Evolutionary conservation across 1,140 invertebrate species (phyloP).

Genomic region (Idris sp.): DNA sequence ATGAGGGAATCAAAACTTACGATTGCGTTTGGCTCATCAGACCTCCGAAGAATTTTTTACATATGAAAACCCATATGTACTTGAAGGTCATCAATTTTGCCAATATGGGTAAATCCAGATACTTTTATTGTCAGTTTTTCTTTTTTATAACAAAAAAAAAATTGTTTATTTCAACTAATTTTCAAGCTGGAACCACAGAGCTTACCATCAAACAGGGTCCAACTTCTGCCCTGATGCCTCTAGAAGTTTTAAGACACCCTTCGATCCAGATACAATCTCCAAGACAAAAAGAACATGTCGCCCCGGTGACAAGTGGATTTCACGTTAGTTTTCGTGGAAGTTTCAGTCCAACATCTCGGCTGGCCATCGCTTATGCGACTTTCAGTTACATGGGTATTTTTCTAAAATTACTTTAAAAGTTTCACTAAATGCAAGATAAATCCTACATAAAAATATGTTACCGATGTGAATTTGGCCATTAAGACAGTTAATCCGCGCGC

Average conservation of each 20-base stretch:
- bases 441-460: too few species aligned
- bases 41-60: conserved; percentile 82
- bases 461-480: too few species aligned
- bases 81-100: conserved; percentile 83
- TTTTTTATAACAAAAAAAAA: too few species aligned
- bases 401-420: too few species aligned
- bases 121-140: too few species aligned
- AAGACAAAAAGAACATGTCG: conserved; percentile 81
- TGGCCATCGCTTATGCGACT: conserved; percentile 85
- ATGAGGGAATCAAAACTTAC: conserved; percentile 80
- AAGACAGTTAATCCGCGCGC: too few species aligned
- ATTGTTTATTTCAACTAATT: too few species aligned
- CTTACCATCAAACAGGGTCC: conserved; percentile 83
- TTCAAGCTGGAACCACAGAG: conserved; percentile 79
- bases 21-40: conserved; percentile 87
- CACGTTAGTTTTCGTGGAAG: conserved; percentile 84
- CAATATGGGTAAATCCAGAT: conserved; percentile 83
- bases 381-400: too few species aligned
- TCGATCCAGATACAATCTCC: conserved; percentile 76
- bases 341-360: conserved; percentile 81
- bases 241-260: conserved; percentile 81
- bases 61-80: conserved; percentile 85
- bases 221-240: conserved; percentile 81
- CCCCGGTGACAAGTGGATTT: conserved; percentile 82
- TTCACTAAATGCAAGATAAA: too few species aligned